Conservation (phyloP, 1,140 invertebrate species). For the Hetaerina americana region DNA sequence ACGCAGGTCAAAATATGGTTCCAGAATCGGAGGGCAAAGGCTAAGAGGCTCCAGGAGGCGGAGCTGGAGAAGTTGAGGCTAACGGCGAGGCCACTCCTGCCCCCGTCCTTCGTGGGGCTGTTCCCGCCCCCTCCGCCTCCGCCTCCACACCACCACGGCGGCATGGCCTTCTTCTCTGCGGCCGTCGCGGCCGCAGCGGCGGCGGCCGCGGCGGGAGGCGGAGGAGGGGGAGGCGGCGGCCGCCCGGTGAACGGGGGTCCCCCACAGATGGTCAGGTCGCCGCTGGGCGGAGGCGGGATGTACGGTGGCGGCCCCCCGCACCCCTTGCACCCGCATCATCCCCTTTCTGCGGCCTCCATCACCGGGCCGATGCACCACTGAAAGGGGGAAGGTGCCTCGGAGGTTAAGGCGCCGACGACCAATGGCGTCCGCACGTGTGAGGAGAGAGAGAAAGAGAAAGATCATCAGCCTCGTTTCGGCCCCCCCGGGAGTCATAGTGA, state of each 20-base stretch:
- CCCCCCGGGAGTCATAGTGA: no score
- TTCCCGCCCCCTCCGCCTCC: not conserved
- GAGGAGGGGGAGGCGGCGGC: not conserved
- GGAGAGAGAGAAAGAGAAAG: no score
- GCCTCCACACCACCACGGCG: not conserved
- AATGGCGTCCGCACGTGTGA: not conserved
- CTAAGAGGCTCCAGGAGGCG: conserved; percentile 86
- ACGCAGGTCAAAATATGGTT: conserved; percentile 98
- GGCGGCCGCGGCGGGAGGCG: not conserved
- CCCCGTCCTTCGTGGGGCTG: conserved; percentile 19
- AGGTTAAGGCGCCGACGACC: not conserved
- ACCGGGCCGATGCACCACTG: not conserved
- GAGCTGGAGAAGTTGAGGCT: conserved; percentile 81
- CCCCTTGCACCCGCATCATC: not conserved
- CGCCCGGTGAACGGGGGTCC: not conserved
- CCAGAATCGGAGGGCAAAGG: conserved; percentile 89
- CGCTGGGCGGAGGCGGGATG: not conserved
- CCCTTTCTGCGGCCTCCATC: not conserved
- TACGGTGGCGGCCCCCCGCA: not conserved
- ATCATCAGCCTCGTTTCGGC: no score
- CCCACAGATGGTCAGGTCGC: not conserved
- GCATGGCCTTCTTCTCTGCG: not conserved
- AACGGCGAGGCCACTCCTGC: conserved; percentile 44
- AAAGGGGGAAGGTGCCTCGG: no score
- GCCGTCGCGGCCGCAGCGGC: not conserved